Percentiles rank a stretch among this genome's conserved stretches.
Evolutionary conservation across 2,888 invertebrate genomes (phyloP).

Genomic region (Nowickia ferox): DNA sequence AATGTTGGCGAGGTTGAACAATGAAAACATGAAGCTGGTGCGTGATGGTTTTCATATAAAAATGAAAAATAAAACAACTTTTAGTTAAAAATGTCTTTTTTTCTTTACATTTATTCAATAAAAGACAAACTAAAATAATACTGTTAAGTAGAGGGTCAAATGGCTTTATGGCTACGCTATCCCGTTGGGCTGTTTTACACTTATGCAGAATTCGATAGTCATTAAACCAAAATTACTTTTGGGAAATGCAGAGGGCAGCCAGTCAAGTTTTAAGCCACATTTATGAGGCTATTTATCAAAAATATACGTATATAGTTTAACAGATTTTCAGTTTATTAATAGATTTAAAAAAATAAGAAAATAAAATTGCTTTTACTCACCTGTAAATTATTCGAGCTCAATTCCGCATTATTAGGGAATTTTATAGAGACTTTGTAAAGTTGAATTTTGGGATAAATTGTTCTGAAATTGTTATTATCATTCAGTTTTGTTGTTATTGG

Average conservation of each 20-base stretch:
- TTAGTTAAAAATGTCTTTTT: not conserved
- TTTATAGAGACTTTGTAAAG: conserved; percentile 57
- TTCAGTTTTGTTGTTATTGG: not conserved
- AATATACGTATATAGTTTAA: not conserved
- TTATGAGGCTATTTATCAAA: conserved; percentile 82
- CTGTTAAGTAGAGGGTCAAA: conserved; percentile 23
- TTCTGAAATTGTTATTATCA: conserved; percentile 83
- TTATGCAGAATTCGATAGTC: conserved; percentile 86
- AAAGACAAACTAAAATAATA: conserved; percentile 48
- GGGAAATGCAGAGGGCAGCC: conserved; percentile 89
- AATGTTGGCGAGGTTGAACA: too few relatives aligned
- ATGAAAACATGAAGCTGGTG: not conserved
- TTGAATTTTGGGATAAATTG: conserved; percentile 76
- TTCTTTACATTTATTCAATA: conserved; percentile 42
- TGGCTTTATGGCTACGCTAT: not conserved
- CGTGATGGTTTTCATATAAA: not conserved
- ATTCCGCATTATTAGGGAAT: conserved; percentile 46
- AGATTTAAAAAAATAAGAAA: not conserved
- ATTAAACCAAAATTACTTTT: conserved; percentile 89
- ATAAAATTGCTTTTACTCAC: conserved; percentile 23
- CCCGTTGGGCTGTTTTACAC: conserved; percentile 32
- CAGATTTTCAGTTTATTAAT: not conserved
- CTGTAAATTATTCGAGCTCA: conserved; percentile 12
- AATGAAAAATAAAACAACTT: conserved; percentile 9
- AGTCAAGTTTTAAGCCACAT: conserved; percentile 89